phyloP scores from a whole-genome alignment of 2,113 vertebrate genomes.

The Phalacrocorax brasilianus region DNA sequence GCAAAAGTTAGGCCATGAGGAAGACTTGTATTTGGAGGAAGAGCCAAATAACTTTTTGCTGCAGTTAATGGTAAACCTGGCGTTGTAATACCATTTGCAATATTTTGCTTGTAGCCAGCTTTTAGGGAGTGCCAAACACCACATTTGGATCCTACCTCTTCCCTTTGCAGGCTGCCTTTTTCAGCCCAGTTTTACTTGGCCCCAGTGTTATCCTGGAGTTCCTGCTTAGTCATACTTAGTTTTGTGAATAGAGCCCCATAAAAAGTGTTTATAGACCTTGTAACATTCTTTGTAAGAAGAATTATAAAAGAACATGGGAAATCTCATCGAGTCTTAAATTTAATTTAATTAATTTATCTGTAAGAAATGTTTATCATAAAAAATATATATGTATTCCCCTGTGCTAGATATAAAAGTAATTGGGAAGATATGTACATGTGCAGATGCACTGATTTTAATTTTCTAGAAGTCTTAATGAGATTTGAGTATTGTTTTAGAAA shows the following conservation, averaged over 20 bases:
- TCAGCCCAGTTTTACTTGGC: conserved; percentile 57
- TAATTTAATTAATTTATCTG: conserved; percentile 89
- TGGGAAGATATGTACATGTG: conserved; percentile 73
- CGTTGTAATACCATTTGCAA: not conserved
- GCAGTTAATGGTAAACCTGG: not conserved
- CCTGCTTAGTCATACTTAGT: conserved; percentile 70
- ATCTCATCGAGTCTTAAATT: conserved; percentile 79
- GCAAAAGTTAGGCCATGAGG: conserved; percentile 5
- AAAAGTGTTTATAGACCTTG: conserved; percentile 75
- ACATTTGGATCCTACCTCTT: conserved; percentile 27
- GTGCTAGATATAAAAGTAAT: conserved; percentile 73
- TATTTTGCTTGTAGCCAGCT: conserved; percentile 38
- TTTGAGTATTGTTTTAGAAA: conserved; percentile 72
- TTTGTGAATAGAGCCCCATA: conserved; percentile 74
- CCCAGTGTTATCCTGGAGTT: conserved; percentile 66
- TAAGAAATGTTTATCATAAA: conserved; percentile 85
- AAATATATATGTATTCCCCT: conserved; percentile 81
- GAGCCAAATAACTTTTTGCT: conserved; percentile 31
- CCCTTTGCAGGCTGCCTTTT: not conserved
- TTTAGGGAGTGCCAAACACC: conserved; percentile 61
- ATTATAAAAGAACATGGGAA: conserved; percentile 76
- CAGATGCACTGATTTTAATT: conserved; percentile 74
- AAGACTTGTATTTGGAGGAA: conserved; percentile 30
- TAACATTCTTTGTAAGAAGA: conserved; percentile 78
- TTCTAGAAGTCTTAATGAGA: conserved; percentile 79